Evolutionary conservation across 2,888 invertebrate genomes (phyloP), one percentile per base, ranked within the genome.

Genomic region (Serrognathus titanus): DNA sequence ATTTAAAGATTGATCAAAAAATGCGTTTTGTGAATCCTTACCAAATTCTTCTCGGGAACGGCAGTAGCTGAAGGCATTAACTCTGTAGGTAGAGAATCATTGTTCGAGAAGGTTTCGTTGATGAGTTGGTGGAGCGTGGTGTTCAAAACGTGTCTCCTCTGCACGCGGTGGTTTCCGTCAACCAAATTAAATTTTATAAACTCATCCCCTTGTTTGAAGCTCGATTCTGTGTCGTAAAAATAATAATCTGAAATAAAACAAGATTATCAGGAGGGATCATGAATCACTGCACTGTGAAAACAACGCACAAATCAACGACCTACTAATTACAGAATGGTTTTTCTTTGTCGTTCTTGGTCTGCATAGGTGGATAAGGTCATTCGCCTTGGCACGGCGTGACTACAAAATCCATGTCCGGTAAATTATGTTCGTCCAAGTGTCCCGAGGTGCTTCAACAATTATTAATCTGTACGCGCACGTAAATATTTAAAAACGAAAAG

Each of bases 201-300:
- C 8, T 43, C 24, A 43, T 45, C n/a, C 9, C 16, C 6, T 11
- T 40, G 37, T 4, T 20, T 52, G 11, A 10, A 12, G 7, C 40
- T 16, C 10, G 31, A 24, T 16, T 52, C 41, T 12, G 20, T 35
- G 35, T 52, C 43, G 36, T 52, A 52, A 43, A 52, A 52, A 31
- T 43, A 45, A 12, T 43, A 43, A 16, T 52, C 52, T 52, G 46
- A 52, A 52, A 43, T 12, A 37, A 36, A 52, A 31, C 24, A 31
- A 31, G 24, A 31, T 31, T 31, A 31, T 7, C 24, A 31, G 6
- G 24, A 5, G 24, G 24, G 0, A 49, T 38, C 10, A 47, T 7
- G n/a, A 9, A 13, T 16, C 20, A 47, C 16, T 47, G 13, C 11
- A 12, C 35, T 37, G 38, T 39, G 49, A 39, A 49, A 49, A 49